A percentile compares a stretch with the other conserved stretches of the same genome.
These are phyloP conservation scores for Prosapia bicincta DNA, from an alignment of 2,888 invertebrate species.

Conservation along the genomic window DNA sequence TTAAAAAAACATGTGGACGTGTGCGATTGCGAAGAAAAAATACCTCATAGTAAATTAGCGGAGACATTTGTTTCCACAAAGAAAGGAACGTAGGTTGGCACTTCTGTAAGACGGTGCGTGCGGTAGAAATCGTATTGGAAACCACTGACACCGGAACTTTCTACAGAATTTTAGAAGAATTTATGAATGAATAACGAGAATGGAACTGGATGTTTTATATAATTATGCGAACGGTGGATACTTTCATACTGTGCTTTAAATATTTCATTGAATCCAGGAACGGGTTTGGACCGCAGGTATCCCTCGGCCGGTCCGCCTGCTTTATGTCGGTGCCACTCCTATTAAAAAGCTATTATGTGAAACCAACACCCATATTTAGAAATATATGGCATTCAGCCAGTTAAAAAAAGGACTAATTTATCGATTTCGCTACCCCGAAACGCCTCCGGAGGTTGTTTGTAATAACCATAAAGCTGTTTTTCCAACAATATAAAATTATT, in stretches of 20 bases:
- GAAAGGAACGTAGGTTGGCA: too few species aligned
- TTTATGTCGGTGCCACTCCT: neutral
- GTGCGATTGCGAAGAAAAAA: too few species aligned
- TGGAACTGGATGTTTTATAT: neutral
- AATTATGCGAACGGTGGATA: neutral
- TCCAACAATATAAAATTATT: neutral
- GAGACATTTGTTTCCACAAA: too few species aligned
- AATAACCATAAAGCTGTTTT: neutral
- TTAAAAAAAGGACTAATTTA: neutral
- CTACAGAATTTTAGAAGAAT: neutral
- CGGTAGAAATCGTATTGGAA: too few species aligned
- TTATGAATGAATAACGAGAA: neutral
- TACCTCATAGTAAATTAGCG: too few species aligned
- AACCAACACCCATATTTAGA: constrained; percentile 2
- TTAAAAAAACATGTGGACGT: too few species aligned
- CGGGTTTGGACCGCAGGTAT: neutral
- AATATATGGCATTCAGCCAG: neutral
- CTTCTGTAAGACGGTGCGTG: too few species aligned
- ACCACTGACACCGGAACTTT: too few species aligned
- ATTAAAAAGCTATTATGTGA: neutral
- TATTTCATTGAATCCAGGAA: neutral
- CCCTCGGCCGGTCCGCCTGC: neutral
- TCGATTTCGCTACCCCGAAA: neutral
- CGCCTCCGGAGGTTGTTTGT: neutral
- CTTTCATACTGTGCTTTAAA: neutral